Conservation (phyloP, 2,888 invertebrate genomes). For the Elaeidobius kamerunicus region DNA sequence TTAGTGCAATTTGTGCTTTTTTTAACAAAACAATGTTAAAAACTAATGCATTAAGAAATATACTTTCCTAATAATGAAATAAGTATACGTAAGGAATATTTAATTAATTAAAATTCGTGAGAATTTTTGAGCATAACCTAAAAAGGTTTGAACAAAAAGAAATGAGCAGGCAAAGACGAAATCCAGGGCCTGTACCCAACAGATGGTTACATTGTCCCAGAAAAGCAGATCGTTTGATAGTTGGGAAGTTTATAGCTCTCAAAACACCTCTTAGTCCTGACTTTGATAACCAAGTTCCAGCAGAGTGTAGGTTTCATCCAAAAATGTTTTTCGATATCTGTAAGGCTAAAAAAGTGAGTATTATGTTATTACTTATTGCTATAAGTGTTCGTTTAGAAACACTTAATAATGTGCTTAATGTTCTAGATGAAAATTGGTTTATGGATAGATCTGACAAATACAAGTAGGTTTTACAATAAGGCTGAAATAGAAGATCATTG, state of each 20-base stretch:
- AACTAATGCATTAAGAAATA: no score
- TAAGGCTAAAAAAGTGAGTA: constrained; percentile 69
- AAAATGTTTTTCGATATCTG: constrained; percentile 82
- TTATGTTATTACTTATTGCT: no score
- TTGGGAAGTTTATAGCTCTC: constrained; percentile 86
- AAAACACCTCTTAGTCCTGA: constrained; percentile 86
- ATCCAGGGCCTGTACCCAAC: constrained; percentile 70
- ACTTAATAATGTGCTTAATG: no score
- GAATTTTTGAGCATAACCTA: constrained; percentile 20
- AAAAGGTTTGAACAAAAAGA: constrained; percentile 20
- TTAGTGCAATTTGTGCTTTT: no score
- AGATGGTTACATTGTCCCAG: constrained; percentile 88
- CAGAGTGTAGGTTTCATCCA: constrained; percentile 78
- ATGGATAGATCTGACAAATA: constrained; percentile 97
- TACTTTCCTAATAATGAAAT: no score
- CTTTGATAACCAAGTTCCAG: constrained; percentile 83
- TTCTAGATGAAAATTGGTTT: constrained; percentile 79
- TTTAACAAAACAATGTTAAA: no score
- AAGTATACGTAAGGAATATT: no score
- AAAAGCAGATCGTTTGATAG: constrained; percentile 69
- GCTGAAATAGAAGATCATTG: constrained; percentile 72
- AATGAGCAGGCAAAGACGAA: constrained; percentile 42
- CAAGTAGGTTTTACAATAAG: constrained; percentile 87
- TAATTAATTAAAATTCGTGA: no score
- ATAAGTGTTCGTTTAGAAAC: no score